Evolutionary conservation across 2,888 invertebrate species (phyloP).

Genomic region (Volucella inanis): DNA sequence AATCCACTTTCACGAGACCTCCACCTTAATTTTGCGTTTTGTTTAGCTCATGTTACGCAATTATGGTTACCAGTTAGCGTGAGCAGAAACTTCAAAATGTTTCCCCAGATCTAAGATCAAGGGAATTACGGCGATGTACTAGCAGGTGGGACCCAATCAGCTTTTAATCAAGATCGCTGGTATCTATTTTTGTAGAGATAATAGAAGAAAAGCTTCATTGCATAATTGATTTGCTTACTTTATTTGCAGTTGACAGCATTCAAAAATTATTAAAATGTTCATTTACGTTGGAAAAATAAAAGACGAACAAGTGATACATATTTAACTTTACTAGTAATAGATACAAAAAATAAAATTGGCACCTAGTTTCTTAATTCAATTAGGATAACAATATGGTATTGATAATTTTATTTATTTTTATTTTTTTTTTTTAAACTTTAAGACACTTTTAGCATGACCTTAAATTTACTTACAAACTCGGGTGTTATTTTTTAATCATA

Average conservation of each 20-base stretch:
- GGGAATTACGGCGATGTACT: slow-evolving; percentile 5
- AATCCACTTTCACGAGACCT: slow-evolving; percentile 73
- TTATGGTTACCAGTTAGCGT: slow-evolving; percentile 1
- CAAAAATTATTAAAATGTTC: slow-evolving; percentile 27
- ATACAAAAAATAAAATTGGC: slow-evolving; percentile 64
- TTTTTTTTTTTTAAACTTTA: neutral
- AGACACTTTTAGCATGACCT: neutral
- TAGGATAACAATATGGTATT: slow-evolving; percentile 41
- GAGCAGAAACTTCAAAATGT: slow-evolving; percentile 47
- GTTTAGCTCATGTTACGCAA: slow-evolving; percentile 55
- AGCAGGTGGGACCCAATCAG: neutral
- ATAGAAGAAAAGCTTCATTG: slow-evolving; percentile 25
- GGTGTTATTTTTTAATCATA: no score
- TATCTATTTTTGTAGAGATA: slow-evolving; percentile 19
- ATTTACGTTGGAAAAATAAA: slow-evolving; percentile 16
- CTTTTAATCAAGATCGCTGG: slow-evolving; percentile 57
- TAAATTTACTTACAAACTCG: no score
- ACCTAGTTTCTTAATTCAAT: slow-evolving; percentile 68
- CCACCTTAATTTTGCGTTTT: slow-evolving; percentile 70
- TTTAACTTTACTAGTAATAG: slow-evolving; percentile 14
- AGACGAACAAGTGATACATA: slow-evolving; percentile 12
- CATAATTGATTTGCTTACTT: slow-evolving; percentile 51
- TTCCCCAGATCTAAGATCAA: slow-evolving; percentile 47
- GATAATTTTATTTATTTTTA: neutral
- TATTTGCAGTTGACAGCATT: slow-evolving; percentile 56